These are phyloP conservation scores for Rhynchotus rufescens DNA, from an alignment of 2,797 vertebrate species.

Conservation along the genomic window DNA sequence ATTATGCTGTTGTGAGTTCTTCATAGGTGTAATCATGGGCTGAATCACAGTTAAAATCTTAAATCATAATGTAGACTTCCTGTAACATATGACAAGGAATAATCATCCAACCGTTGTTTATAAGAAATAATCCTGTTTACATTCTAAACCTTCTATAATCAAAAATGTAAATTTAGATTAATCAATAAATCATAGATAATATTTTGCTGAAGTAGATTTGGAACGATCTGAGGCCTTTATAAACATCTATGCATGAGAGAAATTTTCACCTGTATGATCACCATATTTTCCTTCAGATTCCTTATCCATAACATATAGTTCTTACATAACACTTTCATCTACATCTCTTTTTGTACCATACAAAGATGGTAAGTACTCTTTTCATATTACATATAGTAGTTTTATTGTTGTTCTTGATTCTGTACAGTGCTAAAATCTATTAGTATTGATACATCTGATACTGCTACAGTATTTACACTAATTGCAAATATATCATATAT, in stretches of 20 bases:
- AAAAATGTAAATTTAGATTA: not conserved
- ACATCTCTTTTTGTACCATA: not conserved
- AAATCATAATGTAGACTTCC: not conserved
- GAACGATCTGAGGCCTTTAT: not conserved
- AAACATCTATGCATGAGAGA: not conserved
- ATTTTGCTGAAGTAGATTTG: not conserved
- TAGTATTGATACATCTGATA: not conserved
- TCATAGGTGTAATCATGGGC: not conserved
- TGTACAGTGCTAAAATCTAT: not conserved
- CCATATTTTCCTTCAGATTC: not conserved
- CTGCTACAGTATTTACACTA: not conserved
- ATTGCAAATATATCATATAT: too few relatives aligned
- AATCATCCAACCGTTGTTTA: not conserved
- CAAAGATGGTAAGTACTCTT: conserved; percentile 20
- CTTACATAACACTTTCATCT: not conserved
- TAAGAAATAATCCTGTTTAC: not conserved
- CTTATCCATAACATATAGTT: not conserved
- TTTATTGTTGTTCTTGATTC: not conserved
- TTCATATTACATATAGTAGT: not conserved
- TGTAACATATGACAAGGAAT: not conserved
- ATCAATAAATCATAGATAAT: not conserved
- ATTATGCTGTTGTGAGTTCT: not conserved
- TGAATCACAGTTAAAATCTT: not conserved
- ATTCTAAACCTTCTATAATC: not conserved
- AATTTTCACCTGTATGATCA: not conserved